Conservation (phyloP, 2,888 invertebrate genomes). For the Sphaeridia pumilis region DNA sequence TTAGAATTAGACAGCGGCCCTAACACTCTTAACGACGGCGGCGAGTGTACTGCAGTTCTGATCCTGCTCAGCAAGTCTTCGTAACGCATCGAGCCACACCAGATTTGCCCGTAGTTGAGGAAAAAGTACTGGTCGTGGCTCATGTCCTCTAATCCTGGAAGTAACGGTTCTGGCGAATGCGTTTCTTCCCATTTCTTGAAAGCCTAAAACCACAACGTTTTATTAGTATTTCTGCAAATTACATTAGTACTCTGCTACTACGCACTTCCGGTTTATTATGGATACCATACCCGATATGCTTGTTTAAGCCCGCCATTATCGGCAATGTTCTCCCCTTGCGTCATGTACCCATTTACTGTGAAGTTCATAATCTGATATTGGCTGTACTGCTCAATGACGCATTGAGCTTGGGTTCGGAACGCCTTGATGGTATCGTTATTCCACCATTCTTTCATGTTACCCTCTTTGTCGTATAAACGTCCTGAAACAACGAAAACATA, state of each 20-base stretch:
- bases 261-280: too few relatives aligned
- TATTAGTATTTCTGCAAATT: too few relatives aligned
- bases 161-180: constrained; percentile 58
- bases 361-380: constrained; percentile 40
- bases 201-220: too few relatives aligned
- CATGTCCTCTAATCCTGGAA: constrained; percentile 61
- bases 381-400: constrained; percentile 43
- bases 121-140: constrained; percentile 78
- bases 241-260: too few relatives aligned
- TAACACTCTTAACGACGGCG: constrained; percentile 72
- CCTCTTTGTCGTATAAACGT: constrained; percentile 50
- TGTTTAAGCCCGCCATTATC: constrained; percentile 88
- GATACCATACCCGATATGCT: constrained; percentile 68
- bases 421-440: constrained; percentile 37
- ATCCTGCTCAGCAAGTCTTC: constrained; percentile 74
- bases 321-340: constrained; percentile 72
- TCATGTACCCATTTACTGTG: constrained; percentile 41
- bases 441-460: constrained; percentile 43
- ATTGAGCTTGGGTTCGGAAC: constrained; percentile 39
- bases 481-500: too few relatives aligned
- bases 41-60: constrained; percentile 70
- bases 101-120: constrained; percentile 74
- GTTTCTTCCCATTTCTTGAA: constrained; percentile 66
- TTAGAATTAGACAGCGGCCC: constrained; percentile 85
- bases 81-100: constrained; percentile 79